Conservation (phyloP, 2,888 invertebrate species). For the Malachius bipustulatus region DNA sequence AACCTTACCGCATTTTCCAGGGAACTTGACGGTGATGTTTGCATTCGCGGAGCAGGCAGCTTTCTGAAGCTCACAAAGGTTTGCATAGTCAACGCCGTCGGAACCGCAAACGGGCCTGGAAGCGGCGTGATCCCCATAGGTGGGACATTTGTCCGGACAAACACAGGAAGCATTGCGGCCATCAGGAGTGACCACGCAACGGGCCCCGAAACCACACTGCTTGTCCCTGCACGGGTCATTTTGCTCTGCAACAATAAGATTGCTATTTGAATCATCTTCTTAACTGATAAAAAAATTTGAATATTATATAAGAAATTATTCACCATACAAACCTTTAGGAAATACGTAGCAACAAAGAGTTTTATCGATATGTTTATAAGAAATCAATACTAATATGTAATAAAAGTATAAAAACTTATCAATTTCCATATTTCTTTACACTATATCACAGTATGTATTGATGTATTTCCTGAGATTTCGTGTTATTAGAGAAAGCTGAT, state of each 20-base stretch:
- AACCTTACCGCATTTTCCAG: conserved; percentile 76
- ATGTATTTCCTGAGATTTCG: conserved; percentile 1
- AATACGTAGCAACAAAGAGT: conserved; percentile 39
- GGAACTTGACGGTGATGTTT: conserved; percentile 69
- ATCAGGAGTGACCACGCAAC: conserved; percentile 54
- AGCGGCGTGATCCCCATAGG: conserved; percentile 71
- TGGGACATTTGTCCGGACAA: conserved; percentile 67
- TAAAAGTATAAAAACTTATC: neutral
- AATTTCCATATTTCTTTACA: neutral
- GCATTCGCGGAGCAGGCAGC: conserved; percentile 63
- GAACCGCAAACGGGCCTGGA: conserved; percentile 71
- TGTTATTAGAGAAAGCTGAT: no score
- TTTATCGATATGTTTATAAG: conserved; percentile 11
- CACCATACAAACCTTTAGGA: conserved; percentile 35
- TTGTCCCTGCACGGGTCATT: conserved; percentile 60
- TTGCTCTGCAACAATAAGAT: conserved; percentile 42
- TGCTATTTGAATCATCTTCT: conserved; percentile 4
- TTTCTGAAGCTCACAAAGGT: conserved; percentile 72
- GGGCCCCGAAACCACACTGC: conserved; percentile 56
- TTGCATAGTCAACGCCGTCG: conserved; percentile 74
- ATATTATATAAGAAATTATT: no score
- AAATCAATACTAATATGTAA: conserved; percentile 6
- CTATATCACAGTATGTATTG: conserved; percentile 1
- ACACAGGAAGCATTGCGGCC: conserved; percentile 64
- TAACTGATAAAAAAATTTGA: no score